These are phyloP conservation scores for Empis stercorea DNA, from an alignment of 2,888 invertebrate species.

Conservation along the genomic window DNA sequence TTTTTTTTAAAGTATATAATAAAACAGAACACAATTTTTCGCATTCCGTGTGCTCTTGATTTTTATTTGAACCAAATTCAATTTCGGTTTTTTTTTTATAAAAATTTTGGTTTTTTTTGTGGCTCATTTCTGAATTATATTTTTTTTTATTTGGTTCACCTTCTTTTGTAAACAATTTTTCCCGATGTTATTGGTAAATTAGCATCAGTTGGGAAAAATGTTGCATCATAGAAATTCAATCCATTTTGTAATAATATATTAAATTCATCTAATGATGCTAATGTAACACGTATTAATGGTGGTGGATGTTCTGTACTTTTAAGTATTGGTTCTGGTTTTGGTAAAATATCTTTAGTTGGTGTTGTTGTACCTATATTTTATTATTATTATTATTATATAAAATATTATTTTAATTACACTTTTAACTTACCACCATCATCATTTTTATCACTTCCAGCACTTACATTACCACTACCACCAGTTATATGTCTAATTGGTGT, in stretches of 20 bases:
- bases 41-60: neutral
- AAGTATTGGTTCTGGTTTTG: slow-evolving; percentile 30
- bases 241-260: slow-evolving; percentile 70
- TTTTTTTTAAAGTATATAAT: too few relatives aligned
- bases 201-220: slow-evolving; percentile 74
- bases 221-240: slow-evolving; percentile 76
- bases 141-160: slow-evolving; percentile 24
- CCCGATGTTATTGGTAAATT: slow-evolving; percentile 52
- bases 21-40: neutral
- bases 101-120: neutral
- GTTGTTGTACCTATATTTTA: slow-evolving; percentile 37
- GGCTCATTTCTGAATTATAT: neutral
- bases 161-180: slow-evolving; percentile 40
- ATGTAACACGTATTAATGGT: slow-evolving; percentile 57
- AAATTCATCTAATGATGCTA: slow-evolving; percentile 63
- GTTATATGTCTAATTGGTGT: slow-evolving; percentile 13
- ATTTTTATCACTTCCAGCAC: slow-evolving; percentile 18
- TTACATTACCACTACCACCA: too few relatives aligned
- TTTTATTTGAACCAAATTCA: neutral
- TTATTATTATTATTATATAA: neutral
- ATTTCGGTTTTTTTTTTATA: neutral
- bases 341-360: slow-evolving; percentile 17
- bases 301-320: slow-evolving; percentile 44
- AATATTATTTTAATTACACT: neutral
- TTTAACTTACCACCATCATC: slow-evolving; percentile 29